Conservation (phyloP, 1,140 invertebrate genomes). For the Tenebrio molitor region DNA sequence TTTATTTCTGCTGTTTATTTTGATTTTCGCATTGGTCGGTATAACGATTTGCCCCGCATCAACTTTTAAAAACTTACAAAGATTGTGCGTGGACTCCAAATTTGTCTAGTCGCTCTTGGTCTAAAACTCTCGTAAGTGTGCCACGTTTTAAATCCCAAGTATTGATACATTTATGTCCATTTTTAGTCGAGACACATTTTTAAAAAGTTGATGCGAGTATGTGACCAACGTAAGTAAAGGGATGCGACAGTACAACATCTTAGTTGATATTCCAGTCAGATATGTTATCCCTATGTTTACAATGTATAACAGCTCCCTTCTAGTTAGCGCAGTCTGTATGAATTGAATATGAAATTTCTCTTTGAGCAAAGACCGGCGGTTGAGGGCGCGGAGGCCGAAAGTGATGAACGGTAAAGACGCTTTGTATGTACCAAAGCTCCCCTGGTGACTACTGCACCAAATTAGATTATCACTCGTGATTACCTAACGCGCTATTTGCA, state of each 20-base stretch:
- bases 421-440: constrained; percentile 35
- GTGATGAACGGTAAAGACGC: constrained; percentile 45
- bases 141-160: constrained; percentile 19
- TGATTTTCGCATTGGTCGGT: constrained; percentile 10
- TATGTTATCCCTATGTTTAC: constrained; percentile 53
- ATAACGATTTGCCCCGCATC: not conserved
- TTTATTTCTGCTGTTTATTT: constrained; percentile 41
- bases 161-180: constrained; percentile 35
- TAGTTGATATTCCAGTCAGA: constrained; percentile 52
- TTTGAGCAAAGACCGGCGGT: constrained; percentile 43
- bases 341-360: constrained; percentile 55
- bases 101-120: not conserved
- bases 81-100: not conserved
- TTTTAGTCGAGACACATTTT: constrained; percentile 31
- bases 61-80: not conserved
- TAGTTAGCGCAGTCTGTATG: constrained; percentile 53
- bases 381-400: constrained; percentile 26
- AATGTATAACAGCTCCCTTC: constrained; percentile 54
- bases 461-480: constrained; percentile 49
- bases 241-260: constrained; percentile 27
- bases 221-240: constrained; percentile 37
- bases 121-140: not conserved
- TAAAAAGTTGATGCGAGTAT: constrained; percentile 27
- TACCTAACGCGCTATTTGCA: constrained; percentile 47
- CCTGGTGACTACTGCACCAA: constrained; percentile 8